Percentiles rank a stretch among this genome's conserved stretches.
These are phyloP conservation scores for Drosophila peninsularis DNA, from an alignment of 2,888 invertebrate genomes.

Conservation along the genomic window DNA sequence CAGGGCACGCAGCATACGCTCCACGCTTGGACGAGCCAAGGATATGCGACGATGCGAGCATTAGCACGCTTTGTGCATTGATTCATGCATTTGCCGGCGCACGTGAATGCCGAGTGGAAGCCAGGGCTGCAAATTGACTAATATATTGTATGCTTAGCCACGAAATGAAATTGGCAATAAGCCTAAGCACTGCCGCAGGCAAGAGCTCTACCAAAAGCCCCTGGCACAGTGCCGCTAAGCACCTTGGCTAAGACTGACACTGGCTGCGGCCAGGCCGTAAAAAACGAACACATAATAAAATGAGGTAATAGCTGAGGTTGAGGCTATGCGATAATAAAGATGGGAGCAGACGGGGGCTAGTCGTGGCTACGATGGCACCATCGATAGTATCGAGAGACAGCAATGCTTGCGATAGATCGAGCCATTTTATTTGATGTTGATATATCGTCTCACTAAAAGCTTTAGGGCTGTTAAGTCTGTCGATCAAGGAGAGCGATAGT, in stretches of 20 bases:
- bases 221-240: slow-evolving; percentile 5
- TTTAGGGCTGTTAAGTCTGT: too few relatives aligned
- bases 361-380: too few relatives aligned
- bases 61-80: slow-evolving; percentile 56
- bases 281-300: neutral
- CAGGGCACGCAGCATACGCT: slow-evolving; percentile 34
- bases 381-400: too few relatives aligned
- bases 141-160: slow-evolving; percentile 63
- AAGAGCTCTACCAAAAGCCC: slow-evolving; percentile 10
- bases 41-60: slow-evolving; percentile 22
- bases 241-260: slow-evolving; percentile 1
- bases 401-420: too few relatives aligned
- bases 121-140: slow-evolving; percentile 56
- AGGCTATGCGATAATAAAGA: too few relatives aligned
- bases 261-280: neutral
- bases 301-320: too few relatives aligned
- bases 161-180: slow-evolving; percentile 44
- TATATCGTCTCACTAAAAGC: too few relatives aligned
- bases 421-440: too few relatives aligned
- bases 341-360: too few relatives aligned
- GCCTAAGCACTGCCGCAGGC: slow-evolving; percentile 29
- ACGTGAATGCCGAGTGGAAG: slow-evolving; percentile 27
- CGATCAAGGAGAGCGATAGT: too few relatives aligned
- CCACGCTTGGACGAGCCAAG: slow-evolving; percentile 25
- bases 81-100: slow-evolving; percentile 52